Conservation (phyloP, 2,113 vertebrate genomes). For the Balaeniceps rex region DNA sequence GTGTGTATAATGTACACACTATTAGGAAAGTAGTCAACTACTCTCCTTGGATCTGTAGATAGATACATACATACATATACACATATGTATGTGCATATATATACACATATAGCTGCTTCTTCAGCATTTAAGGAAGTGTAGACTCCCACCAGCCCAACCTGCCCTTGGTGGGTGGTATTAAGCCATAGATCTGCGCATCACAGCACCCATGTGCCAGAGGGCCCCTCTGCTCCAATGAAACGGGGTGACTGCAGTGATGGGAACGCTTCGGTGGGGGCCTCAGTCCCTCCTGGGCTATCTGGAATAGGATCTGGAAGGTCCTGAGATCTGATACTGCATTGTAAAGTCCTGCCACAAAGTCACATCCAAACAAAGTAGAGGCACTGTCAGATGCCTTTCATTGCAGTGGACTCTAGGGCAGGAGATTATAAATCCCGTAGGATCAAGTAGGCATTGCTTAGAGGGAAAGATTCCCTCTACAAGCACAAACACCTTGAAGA, state of each 20-base stretch:
- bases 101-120: neutral
- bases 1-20: neutral
- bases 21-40: neutral
- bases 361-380: neutral
- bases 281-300: neutral
- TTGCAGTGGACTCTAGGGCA: neutral
- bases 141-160: neutral
- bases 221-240: neutral
- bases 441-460: neutral
- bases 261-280: neutral
- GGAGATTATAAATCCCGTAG: neutral
- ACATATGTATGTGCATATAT: neutral
- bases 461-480: neutral
- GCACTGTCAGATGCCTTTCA: neutral
- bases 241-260: accelerated
- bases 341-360: neutral
- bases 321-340: neutral
- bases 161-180: neutral
- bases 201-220: neutral
- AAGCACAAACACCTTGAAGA: neutral
- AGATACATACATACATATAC: neutral
- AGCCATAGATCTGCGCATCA: neutral
- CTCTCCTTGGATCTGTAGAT: neutral
- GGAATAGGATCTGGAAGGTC: neutral
- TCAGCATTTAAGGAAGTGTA: neutral